A percentile compares a stretch with the other conserved stretches of the same genome.
phyloP scores from a whole-genome alignment of 2,113 vertebrate genomes.

The Ciconia stormi region DNA sequence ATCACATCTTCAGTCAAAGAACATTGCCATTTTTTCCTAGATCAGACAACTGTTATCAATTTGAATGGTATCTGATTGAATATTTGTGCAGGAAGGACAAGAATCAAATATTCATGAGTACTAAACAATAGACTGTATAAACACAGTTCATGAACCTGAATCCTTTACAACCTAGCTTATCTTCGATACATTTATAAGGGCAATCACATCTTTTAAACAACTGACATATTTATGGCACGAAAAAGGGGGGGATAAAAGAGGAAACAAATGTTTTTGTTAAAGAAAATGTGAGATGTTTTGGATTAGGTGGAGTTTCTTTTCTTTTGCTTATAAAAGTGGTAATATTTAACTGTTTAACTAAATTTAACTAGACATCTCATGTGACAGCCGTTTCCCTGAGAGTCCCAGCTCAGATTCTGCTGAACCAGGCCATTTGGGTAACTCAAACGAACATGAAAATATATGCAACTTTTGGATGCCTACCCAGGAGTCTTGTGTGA shows the following conservation, averaged over 20 bases:
- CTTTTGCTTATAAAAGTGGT: background rate
- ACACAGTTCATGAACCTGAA: slow-evolving; percentile 71
- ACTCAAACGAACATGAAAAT: background rate
- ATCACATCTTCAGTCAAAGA: slow-evolving; percentile 43
- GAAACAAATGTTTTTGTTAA: slow-evolving; percentile 22
- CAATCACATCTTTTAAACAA: slow-evolving; percentile 57
- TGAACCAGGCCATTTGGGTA: slow-evolving; percentile 19
- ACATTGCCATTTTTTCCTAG: slow-evolving; percentile 13
- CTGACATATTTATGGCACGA: slow-evolving; percentile 11
- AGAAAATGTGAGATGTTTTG: slow-evolving; percentile 19
- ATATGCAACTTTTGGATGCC: background rate
- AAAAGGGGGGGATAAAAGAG: background rate
- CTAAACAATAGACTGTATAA: slow-evolving; percentile 70
- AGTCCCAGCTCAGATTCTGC: slow-evolving; percentile 38
- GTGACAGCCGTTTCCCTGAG: slow-evolving; percentile 8
- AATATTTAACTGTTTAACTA: slow-evolving; percentile 11
- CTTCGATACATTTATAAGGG: slow-evolving; percentile 52
- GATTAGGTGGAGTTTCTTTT: background rate
- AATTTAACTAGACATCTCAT: slow-evolving; percentile 22
- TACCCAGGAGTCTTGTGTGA: background rate
- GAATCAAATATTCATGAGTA: slow-evolving; percentile 74
- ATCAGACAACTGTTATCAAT: slow-evolving; percentile 71
- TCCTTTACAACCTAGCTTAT: slow-evolving; percentile 63
- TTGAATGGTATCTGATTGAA: slow-evolving; percentile 71
- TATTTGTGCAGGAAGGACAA: slow-evolving; percentile 71